Evolutionary conservation across 2,797 vertebrate genomes (phyloP).

Genomic region (Schizopygopsis pylzovi): DNA sequence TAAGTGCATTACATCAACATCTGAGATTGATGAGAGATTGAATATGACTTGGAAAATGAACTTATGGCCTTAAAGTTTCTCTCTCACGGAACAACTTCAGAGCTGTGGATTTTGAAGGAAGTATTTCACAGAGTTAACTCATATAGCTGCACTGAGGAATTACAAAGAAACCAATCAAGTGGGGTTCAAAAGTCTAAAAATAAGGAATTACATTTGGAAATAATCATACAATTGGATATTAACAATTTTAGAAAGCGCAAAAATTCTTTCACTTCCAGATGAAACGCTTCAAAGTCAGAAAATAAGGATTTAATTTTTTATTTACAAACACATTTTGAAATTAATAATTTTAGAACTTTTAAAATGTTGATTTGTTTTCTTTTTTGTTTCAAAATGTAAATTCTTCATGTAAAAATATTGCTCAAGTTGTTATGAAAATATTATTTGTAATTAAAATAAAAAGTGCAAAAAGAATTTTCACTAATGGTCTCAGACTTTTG

Average conservation of each 20-base stretch:
- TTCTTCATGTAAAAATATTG: too few relatives aligned
- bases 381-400: too few relatives aligned
- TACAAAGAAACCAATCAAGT: not conserved
- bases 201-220: not conserved
- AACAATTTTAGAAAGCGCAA: not conserved
- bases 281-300: too few relatives aligned
- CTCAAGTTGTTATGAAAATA: not conserved
- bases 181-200: not conserved
- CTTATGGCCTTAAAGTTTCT: constrained; percentile 42
- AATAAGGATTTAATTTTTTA: too few relatives aligned
- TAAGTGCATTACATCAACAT: constrained; percentile 48
- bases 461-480: not conserved
- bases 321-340: too few relatives aligned
- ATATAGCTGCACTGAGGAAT: not conserved
- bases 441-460: not conserved
- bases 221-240: not conserved
- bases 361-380: not conserved
- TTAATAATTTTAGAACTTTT: not conserved
- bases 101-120: not conserved
- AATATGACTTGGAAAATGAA: constrained; percentile 45
- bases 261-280: too few relatives aligned
- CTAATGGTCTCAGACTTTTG: not conserved
- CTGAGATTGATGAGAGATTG: constrained; percentile 48
- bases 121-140: not conserved
- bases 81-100: not conserved